Evolutionary conservation across 2,888 invertebrate species (phyloP).

Genomic region (Tanypteryx hageni): DNA sequence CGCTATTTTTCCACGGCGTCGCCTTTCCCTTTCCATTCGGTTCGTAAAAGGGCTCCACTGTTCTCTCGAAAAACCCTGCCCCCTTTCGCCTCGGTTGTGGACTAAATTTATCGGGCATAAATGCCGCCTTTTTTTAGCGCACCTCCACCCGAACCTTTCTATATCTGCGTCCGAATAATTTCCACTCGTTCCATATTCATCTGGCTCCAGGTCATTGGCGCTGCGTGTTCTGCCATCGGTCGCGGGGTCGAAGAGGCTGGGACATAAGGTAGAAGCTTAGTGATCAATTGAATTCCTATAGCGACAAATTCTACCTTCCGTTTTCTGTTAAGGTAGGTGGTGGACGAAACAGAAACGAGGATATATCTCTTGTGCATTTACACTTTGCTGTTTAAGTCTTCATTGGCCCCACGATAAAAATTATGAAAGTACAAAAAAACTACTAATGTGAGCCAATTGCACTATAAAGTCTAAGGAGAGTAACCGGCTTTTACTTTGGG

Average conservation of each 20-base stretch:
- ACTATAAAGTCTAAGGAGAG: too few species aligned
- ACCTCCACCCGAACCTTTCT: neutral
- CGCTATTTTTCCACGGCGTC: neutral
- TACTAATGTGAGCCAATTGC: too few species aligned
- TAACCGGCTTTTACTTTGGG: too few species aligned
- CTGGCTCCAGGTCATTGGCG: slow-evolving; percentile 53
- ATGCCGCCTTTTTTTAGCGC: slow-evolving; percentile 47
- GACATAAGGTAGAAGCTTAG: neutral
- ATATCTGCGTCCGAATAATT: slow-evolving; percentile 61
- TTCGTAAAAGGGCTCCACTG: neutral
- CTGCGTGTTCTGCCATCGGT: slow-evolving; percentile 26
- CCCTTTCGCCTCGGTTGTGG: slow-evolving; percentile 21
- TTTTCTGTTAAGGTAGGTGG: slow-evolving; percentile 22
- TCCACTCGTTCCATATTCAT: slow-evolving; percentile 61
- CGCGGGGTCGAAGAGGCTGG: neutral
- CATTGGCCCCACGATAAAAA: too few species aligned
- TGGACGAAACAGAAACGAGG: neutral
- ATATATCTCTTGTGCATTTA: too few species aligned
- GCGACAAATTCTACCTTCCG: slow-evolving; percentile 52
- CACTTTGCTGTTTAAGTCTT: too few species aligned
- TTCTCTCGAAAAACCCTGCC: slow-evolving; percentile 13
- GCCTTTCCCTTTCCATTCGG: neutral
- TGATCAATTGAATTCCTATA: slow-evolving; percentile 34
- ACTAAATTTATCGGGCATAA: slow-evolving; percentile 64
- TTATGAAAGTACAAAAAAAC: too few species aligned